Percentiles rank a stretch among this genome's conserved stretches.
Evolutionary conservation across 2,888 invertebrate species (phyloP).

Genomic region (Thymelicus lineola): DNA sequence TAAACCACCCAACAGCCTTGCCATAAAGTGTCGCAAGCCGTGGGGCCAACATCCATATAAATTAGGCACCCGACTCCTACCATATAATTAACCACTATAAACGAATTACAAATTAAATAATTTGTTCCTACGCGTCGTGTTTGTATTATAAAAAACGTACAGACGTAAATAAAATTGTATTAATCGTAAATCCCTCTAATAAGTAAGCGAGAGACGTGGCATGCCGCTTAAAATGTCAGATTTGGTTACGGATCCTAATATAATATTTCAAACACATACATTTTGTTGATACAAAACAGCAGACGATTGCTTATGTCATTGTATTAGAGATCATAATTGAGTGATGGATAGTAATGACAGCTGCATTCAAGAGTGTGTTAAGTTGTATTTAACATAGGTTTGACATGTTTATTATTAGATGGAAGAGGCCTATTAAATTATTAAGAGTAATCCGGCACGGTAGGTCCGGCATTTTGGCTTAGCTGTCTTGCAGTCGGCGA

Average conservation of each 20-base stretch:
- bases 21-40: conserved; percentile 60
- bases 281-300: conserved; percentile 30
- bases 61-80: conserved; percentile 60
- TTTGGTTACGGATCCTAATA: conserved; percentile 74
- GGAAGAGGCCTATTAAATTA: conserved; percentile 82
- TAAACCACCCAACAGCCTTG: conserved; percentile 57
- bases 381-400: conserved; percentile 72
- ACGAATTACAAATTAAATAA: conserved; percentile 79
- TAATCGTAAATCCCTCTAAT: conserved; percentile 77
- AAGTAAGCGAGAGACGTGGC: conserved; percentile 68
- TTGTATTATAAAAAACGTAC: conserved; percentile 73
- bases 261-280: conserved; percentile 61
- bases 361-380: conserved; percentile 51
- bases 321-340: conserved; percentile 49
- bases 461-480: conserved; percentile 74
- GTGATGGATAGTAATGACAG: conserved; percentile 31
- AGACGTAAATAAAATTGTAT: conserved; percentile 70
- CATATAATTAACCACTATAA: conserved; percentile 74
- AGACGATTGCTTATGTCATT: conserved; percentile 37
- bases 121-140: conserved; percentile 74
- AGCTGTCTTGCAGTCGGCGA: conserved; percentile 61
- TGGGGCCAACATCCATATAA: conserved; percentile 60
- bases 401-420: conserved; percentile 83
- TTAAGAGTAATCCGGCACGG: conserved; percentile 75
- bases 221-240: conserved; percentile 76